Percentiles rank a stretch among this genome's conserved stretches.
phyloP scores from a whole-genome alignment of 2,113 vertebrate species.

The Phoenicopterus ruber region DNA sequence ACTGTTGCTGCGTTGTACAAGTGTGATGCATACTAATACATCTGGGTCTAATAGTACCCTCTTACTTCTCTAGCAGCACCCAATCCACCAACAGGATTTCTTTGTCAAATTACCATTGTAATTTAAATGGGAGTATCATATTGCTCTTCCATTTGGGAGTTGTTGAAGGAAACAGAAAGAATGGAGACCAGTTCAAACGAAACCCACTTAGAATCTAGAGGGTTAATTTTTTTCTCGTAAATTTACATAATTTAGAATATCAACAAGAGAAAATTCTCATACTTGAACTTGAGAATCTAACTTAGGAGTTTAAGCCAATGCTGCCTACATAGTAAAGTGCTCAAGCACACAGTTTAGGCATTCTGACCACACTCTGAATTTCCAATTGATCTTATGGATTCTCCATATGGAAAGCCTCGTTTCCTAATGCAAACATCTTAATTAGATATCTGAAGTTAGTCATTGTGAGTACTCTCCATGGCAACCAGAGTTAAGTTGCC shows the following conservation, averaged over 20 bases:
- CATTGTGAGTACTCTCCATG: neutral
- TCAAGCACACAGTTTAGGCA: neutral
- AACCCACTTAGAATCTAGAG: neutral
- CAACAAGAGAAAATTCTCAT: neutral
- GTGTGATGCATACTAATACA: neutral
- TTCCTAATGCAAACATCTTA: neutral
- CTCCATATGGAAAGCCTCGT: neutral
- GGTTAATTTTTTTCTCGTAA: neutral
- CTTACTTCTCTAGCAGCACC: neutral
- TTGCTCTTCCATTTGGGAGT: neutral
- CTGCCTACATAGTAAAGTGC: neutral
- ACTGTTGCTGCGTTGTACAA: neutral
- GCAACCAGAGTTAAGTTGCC: neutral
- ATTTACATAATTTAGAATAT: neutral
- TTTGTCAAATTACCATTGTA: neutral
- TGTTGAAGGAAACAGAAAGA: neutral
- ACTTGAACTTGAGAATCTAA: neutral
- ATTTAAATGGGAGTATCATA: neutral
- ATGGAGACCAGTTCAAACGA: neutral
- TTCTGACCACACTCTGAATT: neutral
- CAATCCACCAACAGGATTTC: neutral
- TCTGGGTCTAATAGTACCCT: neutral
- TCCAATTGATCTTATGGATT: neutral
- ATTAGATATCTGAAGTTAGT: neutral
- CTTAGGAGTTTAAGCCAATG: neutral